Percentiles rank a stretch among this genome's conserved stretches.
Conservation (phyloP, 2,888 invertebrate genomes). For the Melanargia galathea region DNA sequence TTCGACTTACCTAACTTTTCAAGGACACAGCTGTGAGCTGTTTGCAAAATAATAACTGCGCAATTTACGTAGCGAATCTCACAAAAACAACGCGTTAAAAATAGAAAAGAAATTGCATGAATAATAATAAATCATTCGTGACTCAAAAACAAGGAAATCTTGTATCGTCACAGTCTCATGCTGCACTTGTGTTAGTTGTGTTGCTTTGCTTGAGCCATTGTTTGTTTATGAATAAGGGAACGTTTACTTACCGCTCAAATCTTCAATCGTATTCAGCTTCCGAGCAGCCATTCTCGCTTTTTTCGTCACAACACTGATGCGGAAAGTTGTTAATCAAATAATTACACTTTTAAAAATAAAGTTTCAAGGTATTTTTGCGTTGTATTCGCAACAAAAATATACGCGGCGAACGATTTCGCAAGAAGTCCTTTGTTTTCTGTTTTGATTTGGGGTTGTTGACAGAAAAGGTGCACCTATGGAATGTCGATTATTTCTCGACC, state of each 20-base stretch:
- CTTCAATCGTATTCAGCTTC: slow-evolving; percentile 77
- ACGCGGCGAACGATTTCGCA: slow-evolving; percentile 39
- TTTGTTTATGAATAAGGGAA: slow-evolving; percentile 58
- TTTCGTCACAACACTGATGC: slow-evolving; percentile 34
- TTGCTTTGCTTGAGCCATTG: slow-evolving; percentile 55
- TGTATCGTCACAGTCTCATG: slow-evolving; percentile 55
- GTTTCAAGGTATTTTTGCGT: slow-evolving; percentile 45
- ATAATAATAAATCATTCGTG: slow-evolving; percentile 44
- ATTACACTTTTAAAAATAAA: slow-evolving; percentile 45
- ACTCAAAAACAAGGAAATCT: slow-evolving; percentile 50
- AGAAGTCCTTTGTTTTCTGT: slow-evolving; percentile 63
- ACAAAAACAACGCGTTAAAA: slow-evolving; percentile 28
- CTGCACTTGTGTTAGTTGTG: slow-evolving; percentile 50
- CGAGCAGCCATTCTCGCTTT: slow-evolving; percentile 66
- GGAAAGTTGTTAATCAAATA: slow-evolving; percentile 1
- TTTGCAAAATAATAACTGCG: slow-evolving; percentile 47
- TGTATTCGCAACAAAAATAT: slow-evolving; percentile 37
- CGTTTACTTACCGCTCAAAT: slow-evolving; percentile 71
- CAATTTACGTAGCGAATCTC: slow-evolving; percentile 41
- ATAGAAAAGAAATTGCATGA: slow-evolving; percentile 37
- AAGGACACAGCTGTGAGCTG: slow-evolving; percentile 51
- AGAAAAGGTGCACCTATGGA: slow-evolving; percentile 40
- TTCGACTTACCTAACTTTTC: slow-evolving; percentile 47
- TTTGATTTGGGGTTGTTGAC: slow-evolving; percentile 47
- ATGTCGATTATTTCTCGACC: slow-evolving; percentile 42